Percentiles rank a stretch among this genome's conserved stretches.
Evolutionary conservation across 2,113 vertebrate genomes (phyloP).

Genomic region (Cryptomyrus ogoouensis): DNA sequence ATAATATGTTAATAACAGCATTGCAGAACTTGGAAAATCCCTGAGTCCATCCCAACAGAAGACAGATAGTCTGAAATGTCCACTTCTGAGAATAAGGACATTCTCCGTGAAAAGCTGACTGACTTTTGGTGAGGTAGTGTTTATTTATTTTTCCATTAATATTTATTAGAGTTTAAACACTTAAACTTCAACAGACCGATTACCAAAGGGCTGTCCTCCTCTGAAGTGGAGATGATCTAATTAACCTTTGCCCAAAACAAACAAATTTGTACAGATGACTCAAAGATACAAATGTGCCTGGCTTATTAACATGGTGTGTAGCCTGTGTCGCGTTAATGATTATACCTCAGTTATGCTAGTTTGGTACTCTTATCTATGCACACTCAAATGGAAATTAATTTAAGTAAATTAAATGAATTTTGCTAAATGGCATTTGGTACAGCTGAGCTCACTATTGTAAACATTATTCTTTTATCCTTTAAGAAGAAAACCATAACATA

Average conservation of each 20-base stretch:
- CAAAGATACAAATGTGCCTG: not conserved
- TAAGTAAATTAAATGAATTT: not conserved
- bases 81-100: not conserved
- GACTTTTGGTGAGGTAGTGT: not conserved
- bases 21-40: not conserved
- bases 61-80: not conserved
- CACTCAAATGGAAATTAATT: not conserved
- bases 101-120: not conserved
- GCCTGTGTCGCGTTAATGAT: not conserved
- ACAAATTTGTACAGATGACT: not conserved
- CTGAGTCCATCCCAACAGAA: not conserved
- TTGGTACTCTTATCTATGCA: not conserved
- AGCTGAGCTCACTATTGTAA: not conserved
- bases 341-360: not conserved
- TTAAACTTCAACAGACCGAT: not conserved
- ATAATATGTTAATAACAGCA: not conserved
- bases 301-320: not conserved
- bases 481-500: not conserved
- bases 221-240: not conserved
- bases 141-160: not conserved
- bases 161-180: not conserved
- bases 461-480: not conserved
- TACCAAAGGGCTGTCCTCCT: not conserved
- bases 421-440: not conserved
- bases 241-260: constrained; percentile 1